A percentile compares a stretch with the other conserved stretches of the same genome.
phyloP scores from a whole-genome alignment of 2,797 vertebrate species.

The Craterocephalus amniculus region DNA sequence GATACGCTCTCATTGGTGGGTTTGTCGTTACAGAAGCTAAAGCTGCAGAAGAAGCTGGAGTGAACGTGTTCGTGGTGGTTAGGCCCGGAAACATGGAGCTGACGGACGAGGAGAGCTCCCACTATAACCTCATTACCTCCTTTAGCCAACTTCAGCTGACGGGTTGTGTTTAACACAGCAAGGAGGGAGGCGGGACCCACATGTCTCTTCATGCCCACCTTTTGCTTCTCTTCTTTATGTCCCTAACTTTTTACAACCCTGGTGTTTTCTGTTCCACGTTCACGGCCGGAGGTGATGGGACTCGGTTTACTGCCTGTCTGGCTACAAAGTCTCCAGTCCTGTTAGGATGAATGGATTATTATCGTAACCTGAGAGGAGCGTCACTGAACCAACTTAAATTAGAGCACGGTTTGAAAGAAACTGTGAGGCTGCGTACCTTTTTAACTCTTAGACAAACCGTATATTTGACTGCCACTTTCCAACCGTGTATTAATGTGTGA shows the following conservation, averaged over 20 bases:
- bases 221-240: not conserved
- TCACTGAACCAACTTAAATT: not conserved
- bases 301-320: not conserved
- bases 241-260: not conserved
- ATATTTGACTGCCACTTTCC: constrained; percentile 30
- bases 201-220: constrained; percentile 11
- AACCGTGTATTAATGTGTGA: constrained; percentile 7
- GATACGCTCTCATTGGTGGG: no score
- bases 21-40: constrained; percentile 87
- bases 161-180: constrained; percentile 68
- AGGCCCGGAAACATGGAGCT: constrained; percentile 93
- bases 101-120: constrained; percentile 90
- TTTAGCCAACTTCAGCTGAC: constrained; percentile 88
- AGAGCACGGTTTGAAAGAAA: constrained; percentile 17
- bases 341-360: not conserved
- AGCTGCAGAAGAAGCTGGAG: constrained; percentile 90
- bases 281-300: constrained; percentile 15
- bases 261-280: constrained; percentile 7
- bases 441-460: constrained; percentile 46
- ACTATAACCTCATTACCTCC: constrained; percentile 89
- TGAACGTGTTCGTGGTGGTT: constrained; percentile 90
- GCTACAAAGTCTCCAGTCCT: not conserved
- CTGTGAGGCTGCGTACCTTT: constrained; percentile 33
- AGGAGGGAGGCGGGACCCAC: constrained; percentile 4
- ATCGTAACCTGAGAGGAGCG: constrained; percentile 7